Evolutionary conservation across 1,140 invertebrate genomes (phyloP).

Genomic region (honey bee (Apis mellifera)): Amel_HAv3.1 CM009937.2:9521001-9521500

Average conservation of each 20-base stretch:
- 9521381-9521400: constrained; percentile 42
- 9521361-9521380: constrained; percentile 32
- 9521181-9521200: constrained; percentile 14
- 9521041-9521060: constrained; percentile 15
- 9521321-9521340: constrained; percentile 54
- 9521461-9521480: not conserved
- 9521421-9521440: constrained; percentile 23
- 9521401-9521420: constrained; percentile 49
- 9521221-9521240: constrained; percentile 38
- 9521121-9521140: no score
- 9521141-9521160: no score
- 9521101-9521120: no score
- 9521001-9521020: constrained; percentile 10
- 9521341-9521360: constrained; percentile 51
- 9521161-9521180: not conserved
- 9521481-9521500: constrained; percentile 6
- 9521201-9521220: not conserved
- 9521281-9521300: constrained; percentile 43
- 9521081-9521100: no score
- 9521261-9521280: constrained; percentile 51
- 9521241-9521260: constrained; percentile 54
- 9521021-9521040: constrained; percentile 8
- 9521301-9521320: constrained; percentile 3
- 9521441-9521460: no score
- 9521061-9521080: no score